Base-by-base conservation (phyloP, 2,797 vertebrate genomes). In the Eidolon dupreanum region DNA sequence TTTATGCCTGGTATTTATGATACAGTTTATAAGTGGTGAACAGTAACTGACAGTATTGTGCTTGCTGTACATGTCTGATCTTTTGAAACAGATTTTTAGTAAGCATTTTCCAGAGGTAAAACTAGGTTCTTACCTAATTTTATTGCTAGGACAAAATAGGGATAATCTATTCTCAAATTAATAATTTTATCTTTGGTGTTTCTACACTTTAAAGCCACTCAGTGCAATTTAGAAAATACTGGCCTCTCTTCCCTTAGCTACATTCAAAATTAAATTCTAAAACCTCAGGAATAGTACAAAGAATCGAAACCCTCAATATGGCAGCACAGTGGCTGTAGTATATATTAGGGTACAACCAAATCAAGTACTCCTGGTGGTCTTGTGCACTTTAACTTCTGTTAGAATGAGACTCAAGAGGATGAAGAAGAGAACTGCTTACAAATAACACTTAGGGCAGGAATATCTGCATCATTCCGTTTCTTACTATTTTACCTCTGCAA, bases 331-430 rank as follows among this genome's bases (percentile, higher is more conserved):
- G 86, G 77, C 91, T 97, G 92, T 96, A 65, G 88, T 97, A 38
- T 83, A 70, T 90, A 68, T 68, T 85, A 95, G 91, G 84, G 92
- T 96, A 86, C 84, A 96, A 93, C 97, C 97, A 98, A 96, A 98
- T 94, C 95, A 97, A 87, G 97, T 79, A 97, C 97, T 98, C 20
- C 79, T 46, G 5, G 97, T 97, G 97, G 97, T 98, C 97, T 96
- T 96, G 96, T 98, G 98, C 98, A 99, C 98, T 99, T 99, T 98
- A 99, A 96, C 98, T 98, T 98, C 97, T 98, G 97, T 90, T 97
- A 96, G 93, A 97, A 75, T 0, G 74, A 94, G 88, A 89, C 81
- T 94, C 90, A 84, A 96, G 96, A 96, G 98, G 95, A 83, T 46
- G n/a, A 95, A 61, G 96, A 96, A 97, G 96, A 97, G 97, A 97